Evolutionary conservation across 2,888 invertebrate species (phyloP).

Genomic region (Drosophila mercatorum): DNA sequence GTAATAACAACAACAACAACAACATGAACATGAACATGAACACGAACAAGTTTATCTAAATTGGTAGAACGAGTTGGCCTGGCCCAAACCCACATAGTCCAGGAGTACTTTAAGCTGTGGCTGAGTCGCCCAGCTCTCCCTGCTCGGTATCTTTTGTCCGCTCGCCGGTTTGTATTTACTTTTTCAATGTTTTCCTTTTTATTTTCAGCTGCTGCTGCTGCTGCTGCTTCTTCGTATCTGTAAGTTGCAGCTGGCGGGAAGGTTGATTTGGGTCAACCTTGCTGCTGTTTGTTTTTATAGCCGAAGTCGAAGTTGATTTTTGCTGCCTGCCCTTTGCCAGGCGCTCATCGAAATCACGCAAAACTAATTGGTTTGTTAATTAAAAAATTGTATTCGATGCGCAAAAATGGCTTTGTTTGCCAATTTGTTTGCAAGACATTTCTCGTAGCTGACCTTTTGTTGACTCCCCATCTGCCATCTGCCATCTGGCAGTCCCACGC

Average conservation of each 20-base stretch:
- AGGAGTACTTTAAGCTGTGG: constrained; percentile 53
- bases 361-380: constrained; percentile 80
- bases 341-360: constrained; percentile 57
- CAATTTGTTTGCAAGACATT: constrained; percentile 21
- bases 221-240: constrained; percentile 35
- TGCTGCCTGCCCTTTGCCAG: constrained; percentile 27
- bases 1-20: constrained; percentile 25
- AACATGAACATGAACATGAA: constrained; percentile 50
- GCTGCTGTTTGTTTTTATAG: constrained; percentile 64
- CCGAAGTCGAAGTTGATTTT: constrained; percentile 46
- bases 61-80: constrained; percentile 65
- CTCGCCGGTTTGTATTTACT: constrained; percentile 55
- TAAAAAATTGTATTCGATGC: constrained; percentile 62
- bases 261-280: constrained; percentile 74
- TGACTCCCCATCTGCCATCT: constrained; percentile 17
- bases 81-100: constrained; percentile 32
- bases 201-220: background rate
- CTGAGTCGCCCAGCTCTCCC: background rate
- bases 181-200: constrained; percentile 38
- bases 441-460: constrained; percentile 17
- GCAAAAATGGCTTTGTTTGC: constrained; percentile 39
- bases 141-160: background rate
- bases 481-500: background rate
- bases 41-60: constrained; percentile 77
- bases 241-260: constrained; percentile 52